Evolutionary conservation across 2,888 invertebrate genomes (phyloP), one percentile per base, ranked within the genome.

Genomic region (Brachylomia viminalis): DNA sequence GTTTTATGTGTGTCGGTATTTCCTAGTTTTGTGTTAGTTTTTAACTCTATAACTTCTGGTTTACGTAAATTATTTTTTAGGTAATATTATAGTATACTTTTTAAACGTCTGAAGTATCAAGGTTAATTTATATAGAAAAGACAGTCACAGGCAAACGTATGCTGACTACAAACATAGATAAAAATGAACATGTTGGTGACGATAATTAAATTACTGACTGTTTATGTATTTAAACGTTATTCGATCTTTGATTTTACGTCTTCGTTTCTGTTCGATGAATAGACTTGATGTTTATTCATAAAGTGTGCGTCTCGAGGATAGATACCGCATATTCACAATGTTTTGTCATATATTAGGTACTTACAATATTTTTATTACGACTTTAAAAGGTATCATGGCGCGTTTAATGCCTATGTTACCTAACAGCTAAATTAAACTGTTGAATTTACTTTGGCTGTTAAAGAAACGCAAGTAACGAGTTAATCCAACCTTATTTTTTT

Each of bases 281-380:
- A 72, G n/a, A 45, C 54, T 45, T 72, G 10, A 33, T 71, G 45
- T 72, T 72, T 56, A 72, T 72, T 56, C 45, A 56, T 70, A 69
- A 17, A 42, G 15, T 27, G 20, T 30, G 17, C 30, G 10, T 54
- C 45, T 72, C n/a, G 45, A 56, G 30, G 45, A 45, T 23, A 8
- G 7, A 42, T 47, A 33, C 13, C 49, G 7, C 6, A 38, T 42
- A 54, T n/a, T 69, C 38, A 27, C 1, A 11, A 11, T 42, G 52
- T 47, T 65, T 42, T 33, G 5, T 5, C 23, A 59, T 11, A 5
- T 11, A 20, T 11, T 11, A 15, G 15, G 15, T 56, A 56, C 1
- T 2, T 27, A 11, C 33, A 23, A 59, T 4, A 33, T 33, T 59
- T 59, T 33, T 11, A 33, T 59, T 11, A 23, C 2, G 11, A 59